Percentiles rank a stretch among this genome's conserved stretches.
These are phyloP conservation scores for Alosa alosa DNA, from an alignment of 2,113 vertebrate genomes.

Conservation along the genomic window DNA sequence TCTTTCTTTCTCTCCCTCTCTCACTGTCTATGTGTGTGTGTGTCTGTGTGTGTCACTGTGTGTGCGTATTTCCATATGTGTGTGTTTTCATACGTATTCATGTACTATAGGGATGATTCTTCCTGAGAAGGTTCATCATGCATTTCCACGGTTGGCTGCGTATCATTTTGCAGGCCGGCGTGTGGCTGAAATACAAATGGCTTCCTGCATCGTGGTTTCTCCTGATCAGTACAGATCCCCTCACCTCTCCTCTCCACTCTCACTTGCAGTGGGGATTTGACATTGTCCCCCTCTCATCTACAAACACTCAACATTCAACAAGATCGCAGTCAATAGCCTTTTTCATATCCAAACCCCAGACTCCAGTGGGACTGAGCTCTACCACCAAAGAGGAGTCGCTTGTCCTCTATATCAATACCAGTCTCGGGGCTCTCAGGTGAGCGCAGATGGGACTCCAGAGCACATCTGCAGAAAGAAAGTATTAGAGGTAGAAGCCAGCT, in stretches of 20 bases:
- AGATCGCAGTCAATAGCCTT: neutral
- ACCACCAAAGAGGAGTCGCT: neutral
- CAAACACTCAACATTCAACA: neutral
- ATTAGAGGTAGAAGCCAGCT: conserved; percentile 68
- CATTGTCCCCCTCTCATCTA: neutral
- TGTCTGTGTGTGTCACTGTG: neutral
- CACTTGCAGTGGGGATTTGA: neutral
- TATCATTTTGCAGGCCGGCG: neutral
- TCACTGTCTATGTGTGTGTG: neutral
- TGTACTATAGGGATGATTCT: neutral
- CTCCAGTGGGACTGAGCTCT: neutral
- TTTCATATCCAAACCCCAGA: neutral
- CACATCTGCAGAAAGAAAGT: conserved; percentile 30
- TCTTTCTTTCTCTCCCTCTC: neutral
- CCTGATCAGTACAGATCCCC: neutral
- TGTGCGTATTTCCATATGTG: neutral
- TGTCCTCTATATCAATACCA: neutral
- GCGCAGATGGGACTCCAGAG: neutral
- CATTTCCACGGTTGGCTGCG: neutral
- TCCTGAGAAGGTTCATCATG: neutral
- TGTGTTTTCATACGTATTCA: neutral
- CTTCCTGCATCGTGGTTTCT: neutral
- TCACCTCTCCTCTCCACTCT: neutral
- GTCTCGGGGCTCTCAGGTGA: neutral
- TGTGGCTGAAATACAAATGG: neutral